Base-by-base conservation (phyloP, 2,888 invertebrate species). In the Pomacea canaliculata region DNA sequence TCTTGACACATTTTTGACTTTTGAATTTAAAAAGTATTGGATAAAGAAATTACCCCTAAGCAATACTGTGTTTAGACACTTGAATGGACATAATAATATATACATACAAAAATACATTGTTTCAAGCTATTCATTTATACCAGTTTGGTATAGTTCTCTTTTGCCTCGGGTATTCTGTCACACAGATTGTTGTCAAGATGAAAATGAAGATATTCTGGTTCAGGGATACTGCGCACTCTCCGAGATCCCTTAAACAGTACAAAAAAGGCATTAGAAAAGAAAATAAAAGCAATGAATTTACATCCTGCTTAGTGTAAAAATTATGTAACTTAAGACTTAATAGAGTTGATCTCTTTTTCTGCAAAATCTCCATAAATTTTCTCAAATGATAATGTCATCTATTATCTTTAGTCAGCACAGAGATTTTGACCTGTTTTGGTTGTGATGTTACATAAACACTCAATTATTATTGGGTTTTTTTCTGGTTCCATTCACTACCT, bases 121-220 rank as follows among this genome's bases (percentile, higher is more conserved):
- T 51, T 51, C 13, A 51, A 10, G 51, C 51, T 13, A 51, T 1
- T 56, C 16, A 56, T 56, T 56, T 1, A 81, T 84, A 92, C 92
- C 83, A 89, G 84, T n/a, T 83, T 81, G 37, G 88, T 87, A 71
- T 91, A 90, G 19, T 88, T 89, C 0, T 85, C 76, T 62, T 89
- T 89, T 1, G 92, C 91, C 23, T 90, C 87, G n/a, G 89, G 78
- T 9, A 93, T 91, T 77, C 92, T 92, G 5, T 84, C 81, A 37
- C 81, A 82, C 1, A 93, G 80, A 0, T 82, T 82, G 66, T 91
- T 87, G 84, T 93, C 92, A 48, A 93, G 78, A 66, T 92, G 90
- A 83, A 93, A 93, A 56, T 86, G 83, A 0, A 93, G 79, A 82
- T 92, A 92, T 62, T 86, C 83, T 3, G 93, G 89, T 48, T 85